Percentiles rank a stretch among this genome's conserved stretches.
Evolutionary conservation across 2,113 vertebrate species (phyloP).

Genomic region (Herpetotheres cachinnans): DNA sequence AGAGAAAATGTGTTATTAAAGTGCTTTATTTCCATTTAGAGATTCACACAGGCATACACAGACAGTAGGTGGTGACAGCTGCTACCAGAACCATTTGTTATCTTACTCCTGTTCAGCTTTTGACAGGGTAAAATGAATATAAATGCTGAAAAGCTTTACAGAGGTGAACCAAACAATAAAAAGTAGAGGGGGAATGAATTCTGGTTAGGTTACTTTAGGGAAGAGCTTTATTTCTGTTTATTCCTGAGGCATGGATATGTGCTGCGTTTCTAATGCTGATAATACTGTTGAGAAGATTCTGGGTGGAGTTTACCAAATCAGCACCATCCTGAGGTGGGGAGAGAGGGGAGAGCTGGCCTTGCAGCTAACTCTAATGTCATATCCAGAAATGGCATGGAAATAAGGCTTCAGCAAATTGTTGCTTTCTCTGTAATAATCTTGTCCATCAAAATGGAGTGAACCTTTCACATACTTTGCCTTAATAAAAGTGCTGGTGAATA

Average conservation of each 20-base stretch:
- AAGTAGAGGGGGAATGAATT: neutral
- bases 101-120: slow-evolving; percentile 62
- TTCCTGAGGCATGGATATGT: slow-evolving; percentile 14
- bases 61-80: slow-evolving; percentile 66
- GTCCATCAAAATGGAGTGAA: slow-evolving; percentile 21
- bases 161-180: slow-evolving; percentile 56
- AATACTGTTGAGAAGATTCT: neutral
- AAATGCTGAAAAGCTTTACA: slow-evolving; percentile 51
- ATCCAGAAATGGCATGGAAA: slow-evolving; percentile 27
- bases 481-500: slow-evolving; percentile 52
- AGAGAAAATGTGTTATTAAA: slow-evolving; percentile 69
- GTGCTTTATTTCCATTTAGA: slow-evolving; percentile 70
- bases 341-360: neutral
- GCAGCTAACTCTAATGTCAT: slow-evolving; percentile 1
- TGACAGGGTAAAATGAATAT: slow-evolving; percentile 60
- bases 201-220: slow-evolving; percentile 35
- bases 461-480: slow-evolving; percentile 23
- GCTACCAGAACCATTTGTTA: slow-evolving; percentile 66
- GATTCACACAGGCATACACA: slow-evolving; percentile 63
- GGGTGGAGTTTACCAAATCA: neutral
- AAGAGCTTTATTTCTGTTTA: slow-evolving; percentile 61
- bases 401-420: slow-evolving; percentile 14
- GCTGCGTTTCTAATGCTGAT: neutral
- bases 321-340: neutral
- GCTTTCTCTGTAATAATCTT: slow-evolving; percentile 45